Conservation (phyloP, 1,140 invertebrate genomes). For the Globodera rostochiensis region DNA sequence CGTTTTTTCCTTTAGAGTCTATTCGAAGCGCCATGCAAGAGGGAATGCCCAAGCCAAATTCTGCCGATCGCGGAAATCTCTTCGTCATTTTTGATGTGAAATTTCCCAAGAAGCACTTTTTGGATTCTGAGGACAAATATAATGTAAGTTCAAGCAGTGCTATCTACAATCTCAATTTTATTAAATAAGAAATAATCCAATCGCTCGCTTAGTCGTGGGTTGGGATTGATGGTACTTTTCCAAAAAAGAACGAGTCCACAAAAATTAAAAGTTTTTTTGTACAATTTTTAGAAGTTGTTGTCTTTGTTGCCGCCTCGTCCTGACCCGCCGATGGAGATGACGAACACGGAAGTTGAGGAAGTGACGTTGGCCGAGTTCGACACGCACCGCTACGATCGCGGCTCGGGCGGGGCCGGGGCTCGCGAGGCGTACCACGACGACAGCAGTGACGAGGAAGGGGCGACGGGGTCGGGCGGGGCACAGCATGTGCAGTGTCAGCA, state of each 20-base stretch:
- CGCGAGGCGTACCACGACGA: conserved; percentile 56
- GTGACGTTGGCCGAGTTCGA: conserved; percentile 50
- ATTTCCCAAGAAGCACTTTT: conserved; percentile 82
- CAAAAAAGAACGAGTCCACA: conserved; percentile 19
- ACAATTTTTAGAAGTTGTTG: conserved; percentile 43
- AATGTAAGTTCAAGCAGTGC: conserved; percentile 66
- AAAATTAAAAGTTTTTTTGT: conserved; percentile 12
- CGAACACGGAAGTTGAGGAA: conserved; percentile 45
- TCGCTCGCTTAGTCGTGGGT: background rate
- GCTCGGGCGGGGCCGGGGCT: conserved; percentile 26
- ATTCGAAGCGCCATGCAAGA: conserved; percentile 69
- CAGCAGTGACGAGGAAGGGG: conserved; percentile 26
- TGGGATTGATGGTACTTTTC: background rate
- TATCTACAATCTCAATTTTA: background rate
- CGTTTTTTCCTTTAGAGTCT: conserved; percentile 55
- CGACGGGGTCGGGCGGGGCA: conserved; percentile 31
- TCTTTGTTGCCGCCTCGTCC: conserved; percentile 41
- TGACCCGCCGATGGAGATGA: conserved; percentile 21
- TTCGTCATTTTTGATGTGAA: conserved; percentile 82
- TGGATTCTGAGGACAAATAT: conserved; percentile 72
- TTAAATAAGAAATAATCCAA: background rate
- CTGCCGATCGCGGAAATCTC: conserved; percentile 82
- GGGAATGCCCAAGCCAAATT: conserved; percentile 73
- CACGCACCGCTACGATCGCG: conserved; percentile 42
- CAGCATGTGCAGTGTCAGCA: conserved; percentile 48